Base-by-base conservation (phyloP, 1,140 invertebrate genomes). In the Cydia amplana region DNA sequence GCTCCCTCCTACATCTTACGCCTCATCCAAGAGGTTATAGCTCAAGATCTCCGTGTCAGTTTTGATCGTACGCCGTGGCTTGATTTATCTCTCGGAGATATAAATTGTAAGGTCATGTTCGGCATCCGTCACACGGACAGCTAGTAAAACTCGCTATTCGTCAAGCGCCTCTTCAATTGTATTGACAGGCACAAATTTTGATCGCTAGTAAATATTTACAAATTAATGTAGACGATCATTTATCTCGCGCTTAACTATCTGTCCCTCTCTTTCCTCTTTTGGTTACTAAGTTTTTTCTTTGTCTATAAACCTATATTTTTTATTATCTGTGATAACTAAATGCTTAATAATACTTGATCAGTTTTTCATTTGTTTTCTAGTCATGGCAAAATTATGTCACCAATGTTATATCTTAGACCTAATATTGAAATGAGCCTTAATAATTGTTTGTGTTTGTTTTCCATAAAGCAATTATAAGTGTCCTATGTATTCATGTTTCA, bases 31-130 rank as follows among this genome's bases (percentile, higher is more conserved):
- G 82, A 87, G 85, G 87, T 88, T 88, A 88, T 80, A 83, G 82
- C 81, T 80, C 78, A 80, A 86, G 82, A 87, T 85, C 80, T 85
- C 79, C 85, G 80, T 86, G 90, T 92, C 89, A 88, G 85, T 84
- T 88, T 77, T 86, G 87, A 91, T 90, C 79, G 85, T 77, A 64
- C 75, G 75, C 81, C 87, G 79, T 76, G 76, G 78, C 81, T 88
- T 91, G 89, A 92, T 92, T 92, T 92, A 91, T 88, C 81, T 77
- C 78, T 82, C 67, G 73, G 74, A 80, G 81, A 84, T 87, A 86
- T 86, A 86, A 84, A 87, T 87, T 91, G 86, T 90, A 83, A 87
- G 88, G 88, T 90, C 86, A 90, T 90, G 86, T 85, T 85, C 81
- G 81, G 82, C 84, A 89, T 89, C 85, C 85, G 85, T 91, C 88